These are phyloP conservation scores for Pituophis catenifer DNA, from an alignment of 2,113 vertebrate genomes.

Conservation along the genomic window DNA sequence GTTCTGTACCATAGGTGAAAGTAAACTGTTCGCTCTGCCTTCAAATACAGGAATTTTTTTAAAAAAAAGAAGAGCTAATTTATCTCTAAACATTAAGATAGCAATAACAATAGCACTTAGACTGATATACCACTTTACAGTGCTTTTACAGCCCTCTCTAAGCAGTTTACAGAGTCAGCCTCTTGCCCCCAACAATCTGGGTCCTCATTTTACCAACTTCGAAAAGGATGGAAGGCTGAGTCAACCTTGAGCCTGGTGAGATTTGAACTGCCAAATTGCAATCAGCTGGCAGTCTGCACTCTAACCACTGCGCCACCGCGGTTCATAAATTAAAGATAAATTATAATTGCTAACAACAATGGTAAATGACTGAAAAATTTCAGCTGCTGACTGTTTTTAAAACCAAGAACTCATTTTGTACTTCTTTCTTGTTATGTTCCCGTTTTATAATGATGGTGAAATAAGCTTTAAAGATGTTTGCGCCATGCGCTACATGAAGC, in stretches of 20 bases:
- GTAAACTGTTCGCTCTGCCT: slow-evolving; percentile 40
- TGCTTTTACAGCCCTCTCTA: no score
- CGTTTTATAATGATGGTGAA: slow-evolving; percentile 11
- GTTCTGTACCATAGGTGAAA: slow-evolving; percentile 35
- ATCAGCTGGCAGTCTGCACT: no score
- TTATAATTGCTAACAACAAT: background rate
- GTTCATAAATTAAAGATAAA: background rate
- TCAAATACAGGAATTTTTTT: slow-evolving; percentile 41
- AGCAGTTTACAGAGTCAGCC: no score
- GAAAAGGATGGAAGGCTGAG: no score
- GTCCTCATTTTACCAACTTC: no score
- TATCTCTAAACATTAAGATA: background rate
- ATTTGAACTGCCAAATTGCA: no score
- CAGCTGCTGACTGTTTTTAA: background rate
- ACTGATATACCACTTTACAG: no score
- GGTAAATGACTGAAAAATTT: background rate
- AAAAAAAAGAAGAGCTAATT: background rate
- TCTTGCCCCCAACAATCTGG: no score
- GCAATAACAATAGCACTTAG: no score
- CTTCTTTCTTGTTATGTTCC: background rate
- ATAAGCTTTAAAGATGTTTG: background rate
- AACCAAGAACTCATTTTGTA: slow-evolving; percentile 6
- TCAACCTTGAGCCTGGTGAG: no score
- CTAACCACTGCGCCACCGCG: no score
- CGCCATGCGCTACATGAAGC: background rate